Evolutionary conservation across 2,113 vertebrate species (phyloP), one percentile per base, ranked within the genome.

Genomic region (Solea solea): DNA sequence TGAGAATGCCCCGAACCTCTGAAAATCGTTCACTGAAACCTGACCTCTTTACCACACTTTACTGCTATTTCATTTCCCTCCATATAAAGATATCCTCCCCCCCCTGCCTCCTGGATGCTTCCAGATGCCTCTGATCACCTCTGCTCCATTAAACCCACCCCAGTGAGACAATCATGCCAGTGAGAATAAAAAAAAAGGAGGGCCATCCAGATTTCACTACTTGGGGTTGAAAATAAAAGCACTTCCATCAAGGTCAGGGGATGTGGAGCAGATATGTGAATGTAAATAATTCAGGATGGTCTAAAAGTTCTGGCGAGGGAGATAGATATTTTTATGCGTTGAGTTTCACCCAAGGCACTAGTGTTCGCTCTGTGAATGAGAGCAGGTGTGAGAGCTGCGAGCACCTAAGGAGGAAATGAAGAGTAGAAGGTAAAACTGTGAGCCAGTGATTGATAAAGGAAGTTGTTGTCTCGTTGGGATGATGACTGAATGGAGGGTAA

Each of bases 281-380:
- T 11, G 65, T 94, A 57, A 93, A 94, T 92, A 84, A 93, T 94
- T 91, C 80, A 94, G 45, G 4, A 45, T 28, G 63, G 76, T 86
- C 72, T 91, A 82, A 91, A 90, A 92, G 82, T 89, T 74, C 69
- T 69, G 64, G 77, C 65, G 72, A 56, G 80, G 50, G 58, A 78
- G 60, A 71, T 64, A 57, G 72, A 87, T 78, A 61, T 84, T 83
- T 85, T 81, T 73, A 71, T 73, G 61, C 52, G 66, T 68, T 84
- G 67, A 67, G 64, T 85, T 92, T 88, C 70, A 78, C 72, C 53
- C 59, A 39, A 81, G 69, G 75, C 81, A 78, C 65, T 41, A 68
- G 53, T 72, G 80, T 74, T 48, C n/a, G 0, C 49, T 72, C 69
- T 60, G 66, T 66, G 76, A 64, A 77, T 15, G 45, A 59, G 50